phyloP scores from a whole-genome alignment of 2,797 vertebrate species.

The Petrocephalus schoutedeni region DNA sequence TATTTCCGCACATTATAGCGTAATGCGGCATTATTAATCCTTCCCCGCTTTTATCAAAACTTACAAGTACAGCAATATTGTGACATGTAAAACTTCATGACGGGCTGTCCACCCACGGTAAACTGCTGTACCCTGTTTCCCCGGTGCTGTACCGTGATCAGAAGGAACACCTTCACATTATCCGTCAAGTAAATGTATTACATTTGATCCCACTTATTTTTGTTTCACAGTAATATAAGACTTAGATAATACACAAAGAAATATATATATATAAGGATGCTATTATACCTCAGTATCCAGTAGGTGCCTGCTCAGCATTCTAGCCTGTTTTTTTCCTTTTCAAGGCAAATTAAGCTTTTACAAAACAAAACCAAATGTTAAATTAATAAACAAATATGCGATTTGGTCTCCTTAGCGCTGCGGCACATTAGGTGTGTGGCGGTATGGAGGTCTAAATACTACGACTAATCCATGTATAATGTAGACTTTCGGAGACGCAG shows the following conservation, averaged over 20 bases:
- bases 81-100: neutral
- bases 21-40: neutral
- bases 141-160: neutral
- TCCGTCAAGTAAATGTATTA: neutral
- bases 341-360: neutral
- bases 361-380: neutral
- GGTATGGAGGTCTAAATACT: neutral
- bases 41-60: neutral
- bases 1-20: neutral
- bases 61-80: neutral
- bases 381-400: conserved; percentile 1
- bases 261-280: neutral
- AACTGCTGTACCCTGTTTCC: neutral
- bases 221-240: neutral
- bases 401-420: neutral
- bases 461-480: conserved; percentile 12
- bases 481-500: neutral
- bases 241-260: neutral
- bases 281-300: conserved; percentile 12
- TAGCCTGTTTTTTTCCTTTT: conserved; percentile 6
- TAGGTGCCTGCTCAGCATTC: conserved; percentile 3
- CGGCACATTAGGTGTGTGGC: neutral
- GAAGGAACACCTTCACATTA: neutral
- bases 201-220: neutral
- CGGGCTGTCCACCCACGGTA: conserved; percentile 12